A percentile compares a stretch with the other conserved stretches of the same genome.
Evolutionary conservation across 2,113 vertebrate species (phyloP).

Genomic region (Hyaena hyaena): DNA sequence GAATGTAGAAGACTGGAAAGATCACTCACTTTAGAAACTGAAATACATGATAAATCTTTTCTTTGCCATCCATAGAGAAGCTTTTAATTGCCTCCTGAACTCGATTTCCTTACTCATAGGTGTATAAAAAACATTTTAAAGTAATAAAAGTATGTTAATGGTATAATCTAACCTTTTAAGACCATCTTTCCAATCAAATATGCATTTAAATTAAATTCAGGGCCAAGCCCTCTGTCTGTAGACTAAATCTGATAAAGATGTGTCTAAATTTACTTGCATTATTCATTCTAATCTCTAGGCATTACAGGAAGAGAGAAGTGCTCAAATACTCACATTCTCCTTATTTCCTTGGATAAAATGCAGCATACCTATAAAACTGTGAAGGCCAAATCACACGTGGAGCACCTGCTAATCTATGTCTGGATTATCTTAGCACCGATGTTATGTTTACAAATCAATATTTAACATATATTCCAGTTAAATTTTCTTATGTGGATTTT

Average conservation of each 20-base stretch:
- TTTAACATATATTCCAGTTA: neutral
- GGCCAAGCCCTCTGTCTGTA: neutral
- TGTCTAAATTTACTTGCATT: constrained; percentile 27
- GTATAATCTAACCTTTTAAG: constrained; percentile 11
- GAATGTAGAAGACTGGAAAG: neutral
- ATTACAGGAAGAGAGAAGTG: neutral
- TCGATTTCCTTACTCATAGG: constrained; percentile 32
- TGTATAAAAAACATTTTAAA: constrained; percentile 31
- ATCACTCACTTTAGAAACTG: neutral
- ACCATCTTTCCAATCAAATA: constrained; percentile 33
- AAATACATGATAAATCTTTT: neutral
- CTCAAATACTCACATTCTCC: neutral
- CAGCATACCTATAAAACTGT: neutral
- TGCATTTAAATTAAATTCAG: constrained; percentile 48
- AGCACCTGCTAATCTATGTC: neutral
- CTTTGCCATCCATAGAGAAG: neutral
- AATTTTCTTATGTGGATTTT: neutral
- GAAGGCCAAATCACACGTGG: neutral
- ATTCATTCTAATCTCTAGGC: constrained; percentile 21
- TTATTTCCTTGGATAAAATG: constrained; percentile 18
- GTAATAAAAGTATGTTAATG: neutral
- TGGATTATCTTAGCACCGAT: neutral
- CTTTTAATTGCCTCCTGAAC: neutral
- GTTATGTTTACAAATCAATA: constrained; percentile 30
- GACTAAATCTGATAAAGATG: constrained; percentile 19